Evolutionary conservation across 1,140 invertebrate species (phyloP).

Genomic region (Drosophila aff.): DNA sequence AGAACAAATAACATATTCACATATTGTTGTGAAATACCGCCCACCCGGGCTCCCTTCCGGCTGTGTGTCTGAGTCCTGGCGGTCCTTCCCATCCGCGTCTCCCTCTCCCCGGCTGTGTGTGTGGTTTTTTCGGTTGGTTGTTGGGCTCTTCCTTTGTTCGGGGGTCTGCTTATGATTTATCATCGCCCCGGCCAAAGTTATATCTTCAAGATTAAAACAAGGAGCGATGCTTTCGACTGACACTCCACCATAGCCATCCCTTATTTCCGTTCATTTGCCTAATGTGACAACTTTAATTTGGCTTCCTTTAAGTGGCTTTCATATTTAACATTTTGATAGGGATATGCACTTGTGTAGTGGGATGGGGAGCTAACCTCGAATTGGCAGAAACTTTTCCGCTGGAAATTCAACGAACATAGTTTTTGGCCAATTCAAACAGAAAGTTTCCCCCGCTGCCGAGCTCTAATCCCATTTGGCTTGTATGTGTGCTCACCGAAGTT

Average conservation of each 20-base stretch:
- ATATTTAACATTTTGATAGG: slow-evolving; percentile 58
- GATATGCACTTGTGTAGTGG: neutral
- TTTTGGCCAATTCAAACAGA: slow-evolving; percentile 67
- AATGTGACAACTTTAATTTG: slow-evolving; percentile 83
- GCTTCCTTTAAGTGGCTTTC: slow-evolving; percentile 67
- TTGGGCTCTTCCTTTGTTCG: slow-evolving; percentile 26
- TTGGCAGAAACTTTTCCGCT: slow-evolving; percentile 50
- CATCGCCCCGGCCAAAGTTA: slow-evolving; percentile 77
- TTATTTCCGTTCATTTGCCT: slow-evolving; percentile 64
- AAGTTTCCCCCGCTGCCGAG: slow-evolving; percentile 21
- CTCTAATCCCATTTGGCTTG: slow-evolving; percentile 43
- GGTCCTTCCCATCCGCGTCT: neutral
- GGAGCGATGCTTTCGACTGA: slow-evolving; percentile 64
- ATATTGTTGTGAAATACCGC: slow-evolving; percentile 75
- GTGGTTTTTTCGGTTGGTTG: slow-evolving; percentile 29
- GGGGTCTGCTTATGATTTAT: slow-evolving; percentile 80
- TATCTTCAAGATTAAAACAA: slow-evolving; percentile 80
- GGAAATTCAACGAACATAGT: slow-evolving; percentile 32
- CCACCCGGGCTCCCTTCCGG: slow-evolving; percentile 26
- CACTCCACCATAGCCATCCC: slow-evolving; percentile 15
- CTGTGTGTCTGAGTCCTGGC: slow-evolving; percentile 26
- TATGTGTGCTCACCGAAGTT: slow-evolving; percentile 42
- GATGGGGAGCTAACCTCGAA: slow-evolving; percentile 14
- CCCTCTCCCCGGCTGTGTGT: slow-evolving; percentile 3
- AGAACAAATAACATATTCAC: slow-evolving; percentile 85